Evolutionary conservation across 2,888 invertebrate species (phyloP).

Genomic region (Phyto melanocephala): DNA sequence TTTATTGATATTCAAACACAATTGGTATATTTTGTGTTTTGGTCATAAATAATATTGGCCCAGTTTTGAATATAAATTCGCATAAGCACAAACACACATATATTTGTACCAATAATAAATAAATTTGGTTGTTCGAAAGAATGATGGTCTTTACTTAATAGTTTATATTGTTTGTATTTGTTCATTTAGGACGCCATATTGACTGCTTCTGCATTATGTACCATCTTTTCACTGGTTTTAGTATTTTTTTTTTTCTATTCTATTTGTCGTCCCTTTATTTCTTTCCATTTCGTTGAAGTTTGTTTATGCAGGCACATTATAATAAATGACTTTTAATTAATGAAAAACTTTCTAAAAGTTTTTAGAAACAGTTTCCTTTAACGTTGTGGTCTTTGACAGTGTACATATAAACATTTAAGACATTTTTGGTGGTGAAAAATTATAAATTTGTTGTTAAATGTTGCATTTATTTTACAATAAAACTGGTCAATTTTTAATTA

Average conservation of each 20-base stretch:
- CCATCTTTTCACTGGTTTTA: neutral
- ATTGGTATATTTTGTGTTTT: neutral
- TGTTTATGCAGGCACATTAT: conserved; percentile 41
- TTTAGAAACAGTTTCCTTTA: neutral
- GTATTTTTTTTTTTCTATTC: neutral
- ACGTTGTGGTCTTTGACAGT: neutral
- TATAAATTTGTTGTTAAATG: neutral
- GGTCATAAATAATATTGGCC: conserved; percentile 43
- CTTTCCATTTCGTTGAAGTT: conserved; percentile 22
- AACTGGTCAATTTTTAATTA: neutral
- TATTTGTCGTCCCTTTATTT: neutral
- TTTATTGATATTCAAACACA: conserved; percentile 36
- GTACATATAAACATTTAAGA: neutral
- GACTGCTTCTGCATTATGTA: conserved; percentile 41
- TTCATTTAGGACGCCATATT: conserved; percentile 47
- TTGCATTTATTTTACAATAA: too few relatives aligned
- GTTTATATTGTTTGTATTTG: conserved; percentile 20
- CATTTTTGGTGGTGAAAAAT: neutral
- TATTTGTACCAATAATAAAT: conserved; percentile 1
- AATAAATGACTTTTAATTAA: conserved; percentile 62
- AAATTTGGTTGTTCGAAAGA: neutral
- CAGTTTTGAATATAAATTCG: conserved; percentile 1
- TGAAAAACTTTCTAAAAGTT: conserved; percentile 43
- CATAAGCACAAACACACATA: neutral
- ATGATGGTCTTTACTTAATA: conserved; percentile 23